phyloP scores from a whole-genome alignment of 1,140 invertebrate genomes.

The Lethrus apterus region DNA sequence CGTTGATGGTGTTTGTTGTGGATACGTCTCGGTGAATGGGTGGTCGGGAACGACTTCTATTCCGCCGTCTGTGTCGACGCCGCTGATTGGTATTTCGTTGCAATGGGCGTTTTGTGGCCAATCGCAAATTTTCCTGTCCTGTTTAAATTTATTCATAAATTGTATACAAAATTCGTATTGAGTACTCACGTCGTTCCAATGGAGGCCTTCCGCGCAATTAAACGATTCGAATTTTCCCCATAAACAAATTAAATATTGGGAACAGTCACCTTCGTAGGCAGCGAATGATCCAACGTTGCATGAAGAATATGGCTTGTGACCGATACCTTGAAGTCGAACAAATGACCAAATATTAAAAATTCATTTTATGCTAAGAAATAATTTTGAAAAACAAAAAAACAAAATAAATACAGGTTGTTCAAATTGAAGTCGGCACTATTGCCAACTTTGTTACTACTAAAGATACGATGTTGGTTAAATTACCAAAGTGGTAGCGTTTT shows the following conservation, averaged over 20 bases:
- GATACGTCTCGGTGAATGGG: neutral
- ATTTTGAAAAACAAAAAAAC: too few relatives aligned
- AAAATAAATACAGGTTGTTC: too few relatives aligned
- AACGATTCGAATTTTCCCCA: constrained; percentile 68
- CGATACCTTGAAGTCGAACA: constrained; percentile 28
- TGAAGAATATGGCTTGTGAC: constrained; percentile 40
- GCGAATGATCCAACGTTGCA: constrained; percentile 61
- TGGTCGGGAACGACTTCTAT: neutral
- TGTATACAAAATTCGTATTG: constrained; percentile 3
- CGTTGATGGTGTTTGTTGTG: constrained; percentile 23
- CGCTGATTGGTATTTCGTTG: constrained; percentile 23
- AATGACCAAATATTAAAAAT: neutral
- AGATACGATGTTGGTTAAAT: too few relatives aligned
- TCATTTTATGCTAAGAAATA: too few relatives aligned
- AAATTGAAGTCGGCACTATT: too few relatives aligned
- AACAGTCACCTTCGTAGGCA: constrained; percentile 59
- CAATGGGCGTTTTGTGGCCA: constrained; percentile 71
- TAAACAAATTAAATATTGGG: constrained; percentile 66
- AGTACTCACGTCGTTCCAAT: constrained; percentile 64
- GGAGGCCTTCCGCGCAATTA: constrained; percentile 64
- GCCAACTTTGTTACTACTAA: too few relatives aligned
- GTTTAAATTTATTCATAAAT: constrained; percentile 9
- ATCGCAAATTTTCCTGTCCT: constrained; percentile 59
- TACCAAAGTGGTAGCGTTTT: too few relatives aligned
- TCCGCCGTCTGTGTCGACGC: constrained; percentile 16